A percentile compares a stretch with the other conserved stretches of the same genome.
Conservation (phyloP, 2,888 invertebrate genomes). For the Lagria hirta region DNA sequence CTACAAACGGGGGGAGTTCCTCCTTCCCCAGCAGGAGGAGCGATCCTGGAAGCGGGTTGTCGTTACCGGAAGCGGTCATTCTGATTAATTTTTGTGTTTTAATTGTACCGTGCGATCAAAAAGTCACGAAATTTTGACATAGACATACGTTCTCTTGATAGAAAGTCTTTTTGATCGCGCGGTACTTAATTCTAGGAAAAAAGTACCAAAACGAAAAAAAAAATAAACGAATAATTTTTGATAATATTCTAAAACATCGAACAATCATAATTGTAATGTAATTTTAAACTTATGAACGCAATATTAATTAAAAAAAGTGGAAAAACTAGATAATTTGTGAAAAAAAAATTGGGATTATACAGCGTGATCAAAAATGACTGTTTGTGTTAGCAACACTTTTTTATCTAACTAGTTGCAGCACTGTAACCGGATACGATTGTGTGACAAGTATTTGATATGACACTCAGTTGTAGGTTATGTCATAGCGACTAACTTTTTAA, state of each 20-base stretch:
- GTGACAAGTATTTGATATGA: too few relatives aligned
- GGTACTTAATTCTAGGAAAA: slow-evolving; percentile 9
- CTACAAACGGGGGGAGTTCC: slow-evolving; percentile 44
- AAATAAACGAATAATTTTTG: slow-evolving; percentile 16
- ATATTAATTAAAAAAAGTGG: slow-evolving; percentile 30
- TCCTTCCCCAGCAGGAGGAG: slow-evolving; percentile 42
- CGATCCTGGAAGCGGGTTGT: slow-evolving; percentile 45
- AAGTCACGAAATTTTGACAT: too few relatives aligned
- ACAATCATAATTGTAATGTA: slow-evolving; percentile 47
- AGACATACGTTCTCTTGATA: too few relatives aligned
- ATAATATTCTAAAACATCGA: slow-evolving; percentile 50
- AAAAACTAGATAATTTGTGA: slow-evolving; percentile 22
- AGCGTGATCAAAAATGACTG: too few relatives aligned
- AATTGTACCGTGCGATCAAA: too few relatives aligned
- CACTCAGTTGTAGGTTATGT: too few relatives aligned
- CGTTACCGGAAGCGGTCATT: slow-evolving; percentile 48
- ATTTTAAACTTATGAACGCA: slow-evolving; percentile 27
- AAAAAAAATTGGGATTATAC: too few relatives aligned
- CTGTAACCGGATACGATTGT: too few relatives aligned
- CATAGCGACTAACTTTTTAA: too few relatives aligned
- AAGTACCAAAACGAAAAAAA: slow-evolving; percentile 15
- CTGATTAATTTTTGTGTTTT: slow-evolving; percentile 42
- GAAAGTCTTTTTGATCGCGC: too few relatives aligned
- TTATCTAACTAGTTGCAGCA: too few relatives aligned
- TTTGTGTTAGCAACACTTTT: too few relatives aligned